These are phyloP conservation scores for Uropetala carovei DNA, from an alignment of 2,888 invertebrate genomes.

Conservation along the genomic window DNA sequence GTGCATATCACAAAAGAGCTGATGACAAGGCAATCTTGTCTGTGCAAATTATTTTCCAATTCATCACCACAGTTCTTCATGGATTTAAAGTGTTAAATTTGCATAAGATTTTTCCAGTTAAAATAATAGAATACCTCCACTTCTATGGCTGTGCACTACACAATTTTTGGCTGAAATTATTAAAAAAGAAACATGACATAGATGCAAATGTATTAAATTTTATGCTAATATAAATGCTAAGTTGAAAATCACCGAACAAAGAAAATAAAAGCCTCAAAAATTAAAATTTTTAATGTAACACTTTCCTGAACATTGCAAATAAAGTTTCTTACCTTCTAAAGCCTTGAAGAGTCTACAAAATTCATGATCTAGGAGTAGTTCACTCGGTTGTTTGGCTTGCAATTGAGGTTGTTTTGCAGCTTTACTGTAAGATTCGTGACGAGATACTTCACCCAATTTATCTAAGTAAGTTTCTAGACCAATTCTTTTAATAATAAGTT, in stretches of 20 bases:
- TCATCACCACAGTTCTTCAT: too few species aligned
- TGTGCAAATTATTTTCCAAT: too few species aligned
- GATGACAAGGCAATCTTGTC: too few species aligned
- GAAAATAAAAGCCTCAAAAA: background rate
- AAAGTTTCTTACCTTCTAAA: slow-evolving; percentile 79
- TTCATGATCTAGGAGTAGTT: slow-evolving; percentile 94
- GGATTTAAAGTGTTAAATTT: too few species aligned
- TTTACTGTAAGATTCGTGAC: slow-evolving; percentile 93
- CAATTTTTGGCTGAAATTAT: too few species aligned
- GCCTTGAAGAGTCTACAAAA: slow-evolving; percentile 95
- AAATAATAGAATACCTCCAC: too few species aligned
- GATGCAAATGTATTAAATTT: too few species aligned
- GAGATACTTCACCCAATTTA: slow-evolving; percentile 89
- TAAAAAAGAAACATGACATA: too few species aligned
- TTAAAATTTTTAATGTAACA: background rate
- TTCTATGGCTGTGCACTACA: too few species aligned
- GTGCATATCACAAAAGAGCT: too few species aligned
- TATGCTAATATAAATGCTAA: background rate
- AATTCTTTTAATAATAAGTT: slow-evolving; percentile 91
- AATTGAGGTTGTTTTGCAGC: slow-evolving; percentile 96
- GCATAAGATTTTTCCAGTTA: too few species aligned
- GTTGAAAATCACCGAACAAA: background rate
- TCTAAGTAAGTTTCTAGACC: slow-evolving; percentile 92
- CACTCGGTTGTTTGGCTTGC: slow-evolving; percentile 83
- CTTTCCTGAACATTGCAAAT: background rate